A percentile compares a stretch with the other conserved stretches of the same genome.
phyloP scores from a whole-genome alignment of 2,888 invertebrate species.

The Serripes groenlandicus region DNA sequence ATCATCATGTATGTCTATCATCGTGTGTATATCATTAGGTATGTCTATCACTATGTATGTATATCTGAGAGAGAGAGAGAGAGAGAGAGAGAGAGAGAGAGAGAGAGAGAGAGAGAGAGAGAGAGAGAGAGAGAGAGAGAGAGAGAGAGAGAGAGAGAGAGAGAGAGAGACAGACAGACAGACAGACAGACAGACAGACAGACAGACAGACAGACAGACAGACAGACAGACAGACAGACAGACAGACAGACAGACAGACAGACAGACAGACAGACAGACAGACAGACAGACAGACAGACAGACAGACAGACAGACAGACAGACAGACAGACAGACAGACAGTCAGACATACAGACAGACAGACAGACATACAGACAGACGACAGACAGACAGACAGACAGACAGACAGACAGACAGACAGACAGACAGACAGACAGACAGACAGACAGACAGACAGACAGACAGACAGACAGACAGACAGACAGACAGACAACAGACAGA shows the following conservation, averaged over 20 bases:
- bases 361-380: no score
- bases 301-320: not conserved
- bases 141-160: not conserved
- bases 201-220: constrained; percentile 36
- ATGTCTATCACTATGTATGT: no score
- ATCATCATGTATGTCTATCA: no score
- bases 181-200: constrained; percentile 21
- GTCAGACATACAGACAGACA: no score
- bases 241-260: constrained; percentile 30
- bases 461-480: not conserved
- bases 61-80: constrained; percentile 34
- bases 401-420: constrained; percentile 35
- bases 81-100: not conserved
- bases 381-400: constrained; percentile 37
- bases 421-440: constrained; percentile 36
- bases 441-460: constrained; percentile 38
- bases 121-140: not conserved
- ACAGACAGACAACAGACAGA: no score
- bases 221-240: constrained; percentile 38
- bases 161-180: not conserved
- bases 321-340: constrained; percentile 10
- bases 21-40: no score
- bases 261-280: constrained; percentile 26
- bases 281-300: constrained; percentile 44
- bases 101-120: not conserved